Evolutionary conservation across 2,113 vertebrate species (phyloP).

Genomic region (Columba janthina): DNA sequence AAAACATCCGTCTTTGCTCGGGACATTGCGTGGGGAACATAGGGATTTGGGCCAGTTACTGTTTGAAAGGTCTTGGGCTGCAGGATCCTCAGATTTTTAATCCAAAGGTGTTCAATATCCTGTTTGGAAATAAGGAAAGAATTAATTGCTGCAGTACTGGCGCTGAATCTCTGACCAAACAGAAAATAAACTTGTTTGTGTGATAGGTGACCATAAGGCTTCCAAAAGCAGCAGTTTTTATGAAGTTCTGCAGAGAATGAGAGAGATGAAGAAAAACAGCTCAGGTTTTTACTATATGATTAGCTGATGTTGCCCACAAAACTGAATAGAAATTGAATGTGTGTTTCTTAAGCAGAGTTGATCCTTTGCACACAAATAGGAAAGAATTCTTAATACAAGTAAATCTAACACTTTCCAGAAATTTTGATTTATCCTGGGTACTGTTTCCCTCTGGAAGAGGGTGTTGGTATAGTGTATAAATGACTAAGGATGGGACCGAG

Average conservation of each 20-base stretch:
- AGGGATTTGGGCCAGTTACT: neutral
- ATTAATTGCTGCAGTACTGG: neutral
- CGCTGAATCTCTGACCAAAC: neutral
- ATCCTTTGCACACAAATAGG: neutral
- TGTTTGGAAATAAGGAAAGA: neutral
- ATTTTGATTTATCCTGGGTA: neutral
- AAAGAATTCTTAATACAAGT: neutral
- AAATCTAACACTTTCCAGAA: neutral
- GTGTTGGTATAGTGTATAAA: neutral
- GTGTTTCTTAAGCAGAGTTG: neutral
- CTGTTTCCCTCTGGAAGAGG: neutral
- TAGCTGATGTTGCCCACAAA: neutral
- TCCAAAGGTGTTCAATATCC: slow-evolving; percentile 51
- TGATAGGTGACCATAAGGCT: neutral
- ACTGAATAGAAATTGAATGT: neutral
- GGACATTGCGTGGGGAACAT: neutral
- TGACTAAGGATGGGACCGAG: neutral
- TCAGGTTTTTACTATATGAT: neutral
- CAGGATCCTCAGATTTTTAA: neutral
- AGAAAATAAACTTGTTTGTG: neutral
- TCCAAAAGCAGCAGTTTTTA: neutral
- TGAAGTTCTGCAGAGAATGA: neutral
- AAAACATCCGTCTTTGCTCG: neutral
- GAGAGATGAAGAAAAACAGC: neutral
- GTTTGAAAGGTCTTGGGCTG: neutral